Evolutionary conservation across 1,140 invertebrate genomes (phyloP), one percentile per base, ranked within the genome.

Genomic region (Limonius californicus): DNA sequence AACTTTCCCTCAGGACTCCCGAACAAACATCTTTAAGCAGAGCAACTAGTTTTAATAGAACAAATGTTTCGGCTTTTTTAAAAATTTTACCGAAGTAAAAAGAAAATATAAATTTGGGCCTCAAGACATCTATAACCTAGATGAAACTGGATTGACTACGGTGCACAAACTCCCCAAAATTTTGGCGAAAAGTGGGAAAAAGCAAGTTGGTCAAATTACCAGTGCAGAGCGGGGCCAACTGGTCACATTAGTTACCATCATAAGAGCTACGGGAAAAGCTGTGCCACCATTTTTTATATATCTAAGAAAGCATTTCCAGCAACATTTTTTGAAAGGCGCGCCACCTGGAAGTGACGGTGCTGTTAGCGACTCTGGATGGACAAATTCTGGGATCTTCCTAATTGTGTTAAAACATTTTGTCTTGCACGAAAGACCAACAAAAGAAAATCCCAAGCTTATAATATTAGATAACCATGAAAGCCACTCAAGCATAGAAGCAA

Each of bases 321-420:
- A 9, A 3, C 32, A 19, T 50, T 19, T 50, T 9, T 8, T 50
- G 3, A 50, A 50, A 19, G 7, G 12, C 3, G 2, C 27, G n/a
- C 32, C 23, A 35, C n/a, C n/a, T 20, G 19, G 18, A 9, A 14
- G 8, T 32, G 4, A 55, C 1, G 9, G 20, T 1, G 21, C 1
- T 7, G 74, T 75, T 2, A 74, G 76, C 69, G 57, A 58, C 18
- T 73, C 63, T 66, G 79, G 78, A 6, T 80, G 79, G 77, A 77
- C 76, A 71, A 75, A 64, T 11, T 69, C 60, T 27, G 61, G 72
- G n/a, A 55, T 72, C 47, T 80, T 81, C 68, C 11, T 71, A 18
- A 11, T 67, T 15, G 74, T 72, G 58, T 54, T 77, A 19, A 43
- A 75, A 56, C 76, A 79, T 68, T 79, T 78, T 64, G 54, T 71